Percentiles rank a stretch among this genome's conserved stretches.
phyloP scores from a whole-genome alignment of 2,888 invertebrate species.

The Xanthorhoe spadicearia region DNA sequence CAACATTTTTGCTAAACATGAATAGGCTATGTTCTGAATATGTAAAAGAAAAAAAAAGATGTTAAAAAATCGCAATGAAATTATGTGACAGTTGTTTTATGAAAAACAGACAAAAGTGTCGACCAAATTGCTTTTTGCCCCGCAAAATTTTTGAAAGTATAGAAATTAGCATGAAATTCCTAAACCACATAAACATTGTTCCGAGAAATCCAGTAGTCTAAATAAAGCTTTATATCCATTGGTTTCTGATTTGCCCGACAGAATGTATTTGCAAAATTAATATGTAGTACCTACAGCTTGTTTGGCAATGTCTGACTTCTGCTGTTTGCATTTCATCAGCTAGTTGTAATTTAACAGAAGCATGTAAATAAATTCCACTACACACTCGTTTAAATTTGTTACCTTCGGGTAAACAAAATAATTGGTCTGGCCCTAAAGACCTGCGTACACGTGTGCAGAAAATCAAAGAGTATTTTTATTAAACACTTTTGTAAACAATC shows the following conservation, averaged over 20 bases:
- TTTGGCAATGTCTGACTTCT: conserved; percentile 34
- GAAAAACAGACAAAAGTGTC: not conserved
- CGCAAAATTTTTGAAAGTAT: too few relatives aligned
- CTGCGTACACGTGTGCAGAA: conserved; percentile 1
- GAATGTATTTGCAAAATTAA: conserved; percentile 15
- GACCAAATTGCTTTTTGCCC: too few relatives aligned
- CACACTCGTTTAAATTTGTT: conserved; percentile 17
- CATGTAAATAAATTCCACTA: conserved; percentile 28
- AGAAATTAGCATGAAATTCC: too few relatives aligned
- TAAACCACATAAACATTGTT: not conserved
- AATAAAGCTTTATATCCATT: not conserved
- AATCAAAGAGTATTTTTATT: conserved; percentile 12
- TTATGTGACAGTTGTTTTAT: too few relatives aligned
- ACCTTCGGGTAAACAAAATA: conserved; percentile 30
- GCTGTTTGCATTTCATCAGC: conserved; percentile 52
- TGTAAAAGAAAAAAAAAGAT: too few relatives aligned
- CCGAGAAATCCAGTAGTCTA: not conserved
- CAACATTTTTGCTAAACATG: not conserved
- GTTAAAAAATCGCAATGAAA: too few relatives aligned
- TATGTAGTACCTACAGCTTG: conserved; percentile 10
- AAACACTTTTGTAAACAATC: conserved; percentile 14
- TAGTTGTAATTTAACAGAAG: conserved; percentile 49
- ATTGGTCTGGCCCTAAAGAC: conserved; percentile 25
- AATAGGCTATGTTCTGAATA: too few relatives aligned
- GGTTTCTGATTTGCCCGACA: conserved; percentile 7